These are phyloP conservation scores for Ectemnius lituratus DNA, from an alignment of 2,888 invertebrate genomes.

Conservation along the genomic window DNA sequence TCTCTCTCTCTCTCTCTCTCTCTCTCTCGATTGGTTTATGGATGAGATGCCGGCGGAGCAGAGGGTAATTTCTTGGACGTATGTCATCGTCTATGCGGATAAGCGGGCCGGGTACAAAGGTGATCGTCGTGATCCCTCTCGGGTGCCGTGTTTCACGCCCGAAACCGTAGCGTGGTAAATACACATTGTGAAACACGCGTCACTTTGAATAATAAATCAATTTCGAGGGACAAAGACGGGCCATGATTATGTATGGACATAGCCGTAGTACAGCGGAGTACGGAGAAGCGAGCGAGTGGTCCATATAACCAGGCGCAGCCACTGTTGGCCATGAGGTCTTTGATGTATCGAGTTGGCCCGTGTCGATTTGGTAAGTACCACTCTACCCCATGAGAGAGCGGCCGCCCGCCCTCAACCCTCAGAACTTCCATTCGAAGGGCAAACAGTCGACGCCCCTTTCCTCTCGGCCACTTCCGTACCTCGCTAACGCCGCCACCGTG, in stretches of 20 bases:
- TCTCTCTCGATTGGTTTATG: constrained; percentile 3
- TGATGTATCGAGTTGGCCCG: constrained; percentile 76
- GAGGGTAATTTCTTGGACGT: constrained; percentile 43
- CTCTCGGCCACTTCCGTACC: constrained; percentile 25
- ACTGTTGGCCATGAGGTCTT: constrained; percentile 70
- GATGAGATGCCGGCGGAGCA: constrained; percentile 19
- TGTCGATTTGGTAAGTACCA: constrained; percentile 74
- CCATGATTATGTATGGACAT: constrained; percentile 77
- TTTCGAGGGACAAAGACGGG: constrained; percentile 77
- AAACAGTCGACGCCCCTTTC: constrained; percentile 56
- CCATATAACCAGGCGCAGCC: constrained; percentile 58
- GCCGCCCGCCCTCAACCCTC: constrained; percentile 64
- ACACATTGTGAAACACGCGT: constrained; percentile 78
- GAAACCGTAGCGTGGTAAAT: constrained; percentile 73
- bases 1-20: neutral
- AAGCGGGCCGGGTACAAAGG: constrained; percentile 54
- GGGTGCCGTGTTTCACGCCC: constrained; percentile 58
- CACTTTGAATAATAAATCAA: constrained; percentile 78
- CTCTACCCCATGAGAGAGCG: constrained; percentile 62
- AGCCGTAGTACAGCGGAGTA: constrained; percentile 56
- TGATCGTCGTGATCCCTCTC: constrained; percentile 39
- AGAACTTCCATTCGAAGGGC: constrained; percentile 67
- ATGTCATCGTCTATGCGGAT: constrained; percentile 42
- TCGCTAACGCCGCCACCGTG: neutral
- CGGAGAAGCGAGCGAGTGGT: constrained; percentile 55